phyloP scores from a whole-genome alignment of 1,140 invertebrate genomes.

The Maniola jurtina region DNA sequence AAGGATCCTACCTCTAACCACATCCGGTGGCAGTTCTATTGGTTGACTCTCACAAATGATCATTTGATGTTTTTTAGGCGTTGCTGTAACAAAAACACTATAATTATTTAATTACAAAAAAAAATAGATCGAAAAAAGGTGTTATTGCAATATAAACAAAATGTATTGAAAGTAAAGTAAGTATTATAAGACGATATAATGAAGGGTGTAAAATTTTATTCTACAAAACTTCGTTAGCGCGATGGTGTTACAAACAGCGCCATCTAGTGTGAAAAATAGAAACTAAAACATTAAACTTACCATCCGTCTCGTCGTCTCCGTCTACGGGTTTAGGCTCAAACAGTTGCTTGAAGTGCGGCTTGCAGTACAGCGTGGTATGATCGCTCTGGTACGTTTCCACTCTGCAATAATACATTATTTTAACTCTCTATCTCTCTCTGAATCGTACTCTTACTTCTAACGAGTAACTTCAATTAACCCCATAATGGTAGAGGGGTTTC shows the following conservation, averaged over 20 bases:
- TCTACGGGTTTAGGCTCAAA: constrained; percentile 95
- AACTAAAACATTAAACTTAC: constrained; percentile 74
- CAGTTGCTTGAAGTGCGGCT: constrained; percentile 94
- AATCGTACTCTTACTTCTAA: too few species aligned
- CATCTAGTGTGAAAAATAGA: neutral
- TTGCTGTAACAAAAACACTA: constrained; percentile 66
- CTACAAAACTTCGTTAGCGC: too few species aligned
- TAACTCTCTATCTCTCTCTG: neutral
- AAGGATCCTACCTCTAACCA: constrained; percentile 87
- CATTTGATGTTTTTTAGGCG: constrained; percentile 89
- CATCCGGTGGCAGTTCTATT: constrained; percentile 92
- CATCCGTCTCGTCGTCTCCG: constrained; percentile 82
- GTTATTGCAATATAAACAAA: too few species aligned
- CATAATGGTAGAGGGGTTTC: too few species aligned
- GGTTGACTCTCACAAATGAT: constrained; percentile 96
- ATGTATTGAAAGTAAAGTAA: too few species aligned
- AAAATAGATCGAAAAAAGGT: too few species aligned
- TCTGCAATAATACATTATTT: constrained; percentile 76
- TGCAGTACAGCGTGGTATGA: constrained; percentile 93
- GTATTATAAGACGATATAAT: too few species aligned
- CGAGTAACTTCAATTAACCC: too few species aligned
- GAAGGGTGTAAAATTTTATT: too few species aligned
- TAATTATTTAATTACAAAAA: neutral
- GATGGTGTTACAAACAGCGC: neutral
- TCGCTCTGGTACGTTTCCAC: constrained; percentile 94